Percentiles rank a stretch among this genome's conserved stretches.
Conservation (phyloP, 2,797 vertebrate species). For the Lacerta agilis region DNA sequence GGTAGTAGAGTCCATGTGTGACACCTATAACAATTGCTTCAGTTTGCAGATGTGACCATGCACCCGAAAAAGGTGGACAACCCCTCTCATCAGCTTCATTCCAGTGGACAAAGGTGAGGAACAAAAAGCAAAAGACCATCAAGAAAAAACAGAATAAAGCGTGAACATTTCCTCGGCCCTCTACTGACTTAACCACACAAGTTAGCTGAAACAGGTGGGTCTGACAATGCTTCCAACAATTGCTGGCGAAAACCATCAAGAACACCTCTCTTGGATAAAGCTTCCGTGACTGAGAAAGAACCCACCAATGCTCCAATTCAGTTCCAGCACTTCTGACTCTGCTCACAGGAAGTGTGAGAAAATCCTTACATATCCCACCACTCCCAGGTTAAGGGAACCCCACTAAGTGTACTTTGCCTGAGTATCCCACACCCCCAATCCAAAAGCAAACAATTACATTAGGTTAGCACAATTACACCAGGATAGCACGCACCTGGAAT, state of each 20-base stretch:
- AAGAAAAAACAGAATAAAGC: not conserved
- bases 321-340: not conserved
- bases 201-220: not conserved
- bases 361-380: not conserved
- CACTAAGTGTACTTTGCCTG: not conserved
- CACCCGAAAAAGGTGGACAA: not conserved
- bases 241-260: too few species aligned
- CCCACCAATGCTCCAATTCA: not conserved
- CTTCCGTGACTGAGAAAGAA: not conserved
- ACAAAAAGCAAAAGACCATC: not conserved
- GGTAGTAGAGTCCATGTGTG: too few species aligned
- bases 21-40: too few species aligned
- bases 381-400: not conserved
- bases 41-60: too few species aligned
- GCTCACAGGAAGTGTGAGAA: not conserved
- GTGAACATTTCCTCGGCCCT: not conserved
- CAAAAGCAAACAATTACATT: not conserved
- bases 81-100: not conserved
- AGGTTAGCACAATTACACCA: not conserved
- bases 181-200: not conserved
- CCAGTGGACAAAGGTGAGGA: not conserved
- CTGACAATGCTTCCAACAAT: not conserved
- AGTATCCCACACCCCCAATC: not conserved
- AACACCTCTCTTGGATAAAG: not conserved
- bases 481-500: slow-evolving; percentile 87